These are phyloP conservation scores for Congeria kusceri DNA, from an alignment of 2,888 invertebrate species.

Conservation along the genomic window DNA sequence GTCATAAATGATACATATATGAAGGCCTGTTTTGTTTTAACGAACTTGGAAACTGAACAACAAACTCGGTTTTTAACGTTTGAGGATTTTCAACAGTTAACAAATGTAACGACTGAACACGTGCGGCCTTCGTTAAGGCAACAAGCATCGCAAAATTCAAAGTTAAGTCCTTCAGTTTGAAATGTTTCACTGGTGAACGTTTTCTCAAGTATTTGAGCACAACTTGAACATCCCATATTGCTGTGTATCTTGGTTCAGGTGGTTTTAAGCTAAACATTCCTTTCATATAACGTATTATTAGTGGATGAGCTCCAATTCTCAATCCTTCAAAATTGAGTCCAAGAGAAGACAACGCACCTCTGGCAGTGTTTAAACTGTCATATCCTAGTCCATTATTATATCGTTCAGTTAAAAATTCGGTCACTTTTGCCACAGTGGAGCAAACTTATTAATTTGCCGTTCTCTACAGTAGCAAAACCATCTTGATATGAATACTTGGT, in stretches of 20 bases:
- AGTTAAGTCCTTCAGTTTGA: constrained; percentile 20
- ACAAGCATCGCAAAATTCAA: constrained; percentile 6
- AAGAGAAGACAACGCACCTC: constrained; percentile 14
- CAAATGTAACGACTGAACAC: constrained; percentile 39
- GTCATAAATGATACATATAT: constrained; percentile 17
- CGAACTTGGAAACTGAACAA: constrained; percentile 23
- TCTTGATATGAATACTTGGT: constrained; percentile 7
- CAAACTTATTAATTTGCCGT: constrained; percentile 11
- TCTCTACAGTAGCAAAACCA: constrained; percentile 25
- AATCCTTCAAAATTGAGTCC: constrained; percentile 1
- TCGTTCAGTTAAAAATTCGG: not conserved
- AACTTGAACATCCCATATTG: constrained; percentile 4
- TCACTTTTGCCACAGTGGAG: not conserved
- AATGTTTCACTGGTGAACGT: constrained; percentile 5
- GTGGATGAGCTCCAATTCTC: constrained; percentile 9
- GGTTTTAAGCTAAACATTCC: constrained; percentile 2
- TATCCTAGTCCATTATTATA: constrained; percentile 16
- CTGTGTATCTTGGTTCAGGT: constrained; percentile 1
- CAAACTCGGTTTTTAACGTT: constrained; percentile 19
- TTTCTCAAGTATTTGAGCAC: not conserved
- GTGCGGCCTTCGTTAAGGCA: constrained; percentile 40
- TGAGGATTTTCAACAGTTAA: constrained; percentile 7
- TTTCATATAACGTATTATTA: constrained; percentile 7
- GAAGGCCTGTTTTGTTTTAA: constrained; percentile 36
- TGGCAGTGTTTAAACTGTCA: constrained; percentile 4